phyloP scores from a whole-genome alignment of 2,113 vertebrate genomes.

The Phylloscopus trochiloides region DNA sequence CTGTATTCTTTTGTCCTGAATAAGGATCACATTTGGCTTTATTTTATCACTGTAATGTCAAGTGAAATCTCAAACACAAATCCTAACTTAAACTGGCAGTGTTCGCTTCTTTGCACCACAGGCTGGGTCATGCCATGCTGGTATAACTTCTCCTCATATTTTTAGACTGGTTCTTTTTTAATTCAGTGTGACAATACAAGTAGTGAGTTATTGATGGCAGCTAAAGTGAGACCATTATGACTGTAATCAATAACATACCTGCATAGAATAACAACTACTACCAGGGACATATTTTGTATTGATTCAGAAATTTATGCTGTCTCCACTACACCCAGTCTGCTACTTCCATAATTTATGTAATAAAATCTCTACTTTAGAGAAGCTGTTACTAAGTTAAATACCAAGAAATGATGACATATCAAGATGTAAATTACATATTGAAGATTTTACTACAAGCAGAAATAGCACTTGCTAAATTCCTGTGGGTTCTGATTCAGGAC shows the following conservation, averaged over 20 bases:
- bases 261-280: slow-evolving; percentile 48
- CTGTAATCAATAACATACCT: slow-evolving; percentile 67
- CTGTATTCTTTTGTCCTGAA: neutral
- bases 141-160: neutral
- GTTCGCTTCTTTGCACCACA: neutral
- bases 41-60: neutral
- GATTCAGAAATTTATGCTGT: slow-evolving; percentile 51
- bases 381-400: slow-evolving; percentile 60
- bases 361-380: slow-evolving; percentile 42
- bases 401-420: slow-evolving; percentile 54
- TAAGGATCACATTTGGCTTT: neutral
- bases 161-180: slow-evolving; percentile 19
- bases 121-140: neutral
- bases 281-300: slow-evolving; percentile 34
- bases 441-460: slow-evolving; percentile 56
- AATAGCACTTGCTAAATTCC: slow-evolving; percentile 46
- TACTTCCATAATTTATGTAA: slow-evolving; percentile 54
- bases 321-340: neutral
- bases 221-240: slow-evolving; percentile 49
- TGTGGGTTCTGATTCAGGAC: slow-evolving; percentile 47
- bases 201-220: slow-evolving; percentile 48
- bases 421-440: slow-evolving; percentile 56
- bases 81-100: neutral
- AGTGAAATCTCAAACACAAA: neutral
- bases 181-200: slow-evolving; percentile 25